A percentile compares a stretch with the other conserved stretches of the same genome.
Conservation (phyloP, 2,113 vertebrate species). For the Perognathus longimembris region DNA sequence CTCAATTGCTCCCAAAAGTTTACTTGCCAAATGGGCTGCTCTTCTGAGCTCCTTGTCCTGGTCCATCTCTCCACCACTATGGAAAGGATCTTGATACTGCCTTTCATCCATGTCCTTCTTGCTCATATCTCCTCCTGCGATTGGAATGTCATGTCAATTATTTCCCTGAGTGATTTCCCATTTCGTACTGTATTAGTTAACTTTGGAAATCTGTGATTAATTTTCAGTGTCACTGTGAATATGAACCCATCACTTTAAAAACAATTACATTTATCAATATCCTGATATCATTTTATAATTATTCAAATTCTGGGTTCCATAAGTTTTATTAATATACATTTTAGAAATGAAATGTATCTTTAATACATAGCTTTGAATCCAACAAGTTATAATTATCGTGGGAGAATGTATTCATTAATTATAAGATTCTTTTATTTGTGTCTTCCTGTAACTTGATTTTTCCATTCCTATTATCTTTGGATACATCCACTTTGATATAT, state of each 20-base stretch:
- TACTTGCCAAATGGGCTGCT: background rate
- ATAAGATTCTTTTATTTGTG: background rate
- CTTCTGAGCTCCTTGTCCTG: background rate
- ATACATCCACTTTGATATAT: background rate
- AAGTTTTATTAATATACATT: background rate
- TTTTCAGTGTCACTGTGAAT: background rate
- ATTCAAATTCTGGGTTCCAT: background rate
- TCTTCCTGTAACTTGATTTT: background rate
- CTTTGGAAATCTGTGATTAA: background rate
- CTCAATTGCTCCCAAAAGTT: background rate
- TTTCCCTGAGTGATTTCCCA: background rate
- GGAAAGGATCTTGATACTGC: no score
- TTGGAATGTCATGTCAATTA: background rate
- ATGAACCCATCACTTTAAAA: background rate
- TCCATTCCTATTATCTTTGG: slow-evolving; percentile 6
- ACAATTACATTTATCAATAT: slow-evolving; percentile 22
- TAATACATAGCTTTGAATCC: background rate
- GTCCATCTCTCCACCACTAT: no score
- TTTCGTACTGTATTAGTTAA: background rate
- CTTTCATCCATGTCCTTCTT: background rate
- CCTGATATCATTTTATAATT: background rate
- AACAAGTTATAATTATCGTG: background rate
- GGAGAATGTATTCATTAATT: background rate
- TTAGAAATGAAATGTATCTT: slow-evolving; percentile 15
- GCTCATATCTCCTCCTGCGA: background rate